A percentile compares a stretch with the other conserved stretches of the same genome.
These are phyloP conservation scores for Stenichneumon culpator DNA, from an alignment of 2,888 invertebrate species.

Conservation along the genomic window DNA sequence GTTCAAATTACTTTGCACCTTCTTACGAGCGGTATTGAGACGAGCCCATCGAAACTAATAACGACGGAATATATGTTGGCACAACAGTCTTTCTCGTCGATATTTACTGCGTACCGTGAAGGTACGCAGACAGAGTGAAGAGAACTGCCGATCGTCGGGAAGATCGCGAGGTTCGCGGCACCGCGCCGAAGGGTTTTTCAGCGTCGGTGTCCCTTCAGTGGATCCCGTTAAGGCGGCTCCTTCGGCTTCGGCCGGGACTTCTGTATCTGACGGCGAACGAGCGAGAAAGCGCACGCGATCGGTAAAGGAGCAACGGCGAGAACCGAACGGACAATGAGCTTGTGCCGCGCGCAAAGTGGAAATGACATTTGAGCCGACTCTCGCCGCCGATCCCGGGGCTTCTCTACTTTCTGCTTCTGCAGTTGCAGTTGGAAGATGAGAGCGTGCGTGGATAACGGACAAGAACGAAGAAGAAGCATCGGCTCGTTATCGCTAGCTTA, in stretches of 20 bases:
- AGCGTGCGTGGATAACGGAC: slow-evolving; percentile 49
- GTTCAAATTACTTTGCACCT: slow-evolving; percentile 28
- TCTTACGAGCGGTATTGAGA: slow-evolving; percentile 47
- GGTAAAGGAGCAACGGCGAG: slow-evolving; percentile 49
- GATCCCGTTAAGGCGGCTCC: slow-evolving; percentile 68
- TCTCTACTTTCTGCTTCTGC: slow-evolving; percentile 50
- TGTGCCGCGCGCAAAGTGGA: slow-evolving; percentile 74
- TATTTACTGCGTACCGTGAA: slow-evolving; percentile 30
- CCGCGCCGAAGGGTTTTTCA: slow-evolving; percentile 79
- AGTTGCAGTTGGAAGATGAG: slow-evolving; percentile 47
- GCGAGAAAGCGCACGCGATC: slow-evolving; percentile 51
- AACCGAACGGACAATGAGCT: slow-evolving; percentile 78
- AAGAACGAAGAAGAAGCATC: slow-evolving; percentile 60
- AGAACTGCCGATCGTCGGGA: slow-evolving; percentile 56
- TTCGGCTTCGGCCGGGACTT: slow-evolving; percentile 66
- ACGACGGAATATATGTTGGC: slow-evolving; percentile 77
- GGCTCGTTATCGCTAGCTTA: slow-evolving; percentile 67
- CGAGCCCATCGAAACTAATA: slow-evolving; percentile 74
- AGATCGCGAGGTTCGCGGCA: slow-evolving; percentile 66
- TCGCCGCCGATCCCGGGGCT: slow-evolving; percentile 4
- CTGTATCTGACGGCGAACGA: slow-evolving; percentile 71
- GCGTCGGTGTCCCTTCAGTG: slow-evolving; percentile 75
- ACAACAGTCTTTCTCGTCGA: slow-evolving; percentile 54
- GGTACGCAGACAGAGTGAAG: slow-evolving; percentile 43
- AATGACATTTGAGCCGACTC: slow-evolving; percentile 79